A percentile compares a stretch with the other conserved stretches of the same genome.
Conservation (phyloP, 1,140 invertebrate species). For the Ditylenchus dipsaci region DNA sequence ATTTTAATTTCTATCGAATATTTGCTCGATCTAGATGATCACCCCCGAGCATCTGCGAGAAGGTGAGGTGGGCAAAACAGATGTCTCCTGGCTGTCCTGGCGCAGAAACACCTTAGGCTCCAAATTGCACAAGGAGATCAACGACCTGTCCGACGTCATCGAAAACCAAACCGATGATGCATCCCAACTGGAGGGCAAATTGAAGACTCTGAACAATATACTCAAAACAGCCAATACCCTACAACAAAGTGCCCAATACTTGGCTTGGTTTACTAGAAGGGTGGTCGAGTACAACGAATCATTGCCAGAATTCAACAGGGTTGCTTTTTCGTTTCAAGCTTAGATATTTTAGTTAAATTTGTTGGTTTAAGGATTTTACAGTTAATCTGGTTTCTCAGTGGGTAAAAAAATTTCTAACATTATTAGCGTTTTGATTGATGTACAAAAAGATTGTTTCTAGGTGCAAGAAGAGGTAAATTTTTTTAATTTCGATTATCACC, state of each 20-base stretch:
- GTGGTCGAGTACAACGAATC: constrained; percentile 35
- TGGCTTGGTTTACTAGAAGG: constrained; percentile 25
- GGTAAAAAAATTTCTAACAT: too few relatives aligned
- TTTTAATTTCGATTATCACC: too few relatives aligned
- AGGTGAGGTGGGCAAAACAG: constrained; percentile 28
- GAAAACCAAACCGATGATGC: constrained; percentile 10
- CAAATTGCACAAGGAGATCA: constrained; percentile 33
- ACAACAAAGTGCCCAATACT: constrained; percentile 26
- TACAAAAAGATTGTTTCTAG: too few relatives aligned
- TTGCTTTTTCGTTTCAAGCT: background rate
- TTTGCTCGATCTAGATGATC: constrained; percentile 21
- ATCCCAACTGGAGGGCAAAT: background rate
- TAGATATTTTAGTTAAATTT: background rate
- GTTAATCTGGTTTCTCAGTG: constrained; percentile 7
- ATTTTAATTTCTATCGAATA: too few relatives aligned
- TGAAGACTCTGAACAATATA: constrained; percentile 14
- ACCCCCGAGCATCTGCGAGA: constrained; percentile 22
- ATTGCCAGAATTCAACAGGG: constrained; percentile 21
- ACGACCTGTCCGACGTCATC: constrained; percentile 24
- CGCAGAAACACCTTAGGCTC: constrained; percentile 28
- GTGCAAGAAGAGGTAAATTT: too few relatives aligned
- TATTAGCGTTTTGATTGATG: too few relatives aligned
- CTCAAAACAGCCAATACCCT: constrained; percentile 28
- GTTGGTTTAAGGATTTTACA: constrained; percentile 1
- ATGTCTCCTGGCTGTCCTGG: constrained; percentile 37